These are phyloP conservation scores for Drosophila putrida DNA, from an alignment of 2,888 invertebrate species.

Conservation along the genomic window DNA sequence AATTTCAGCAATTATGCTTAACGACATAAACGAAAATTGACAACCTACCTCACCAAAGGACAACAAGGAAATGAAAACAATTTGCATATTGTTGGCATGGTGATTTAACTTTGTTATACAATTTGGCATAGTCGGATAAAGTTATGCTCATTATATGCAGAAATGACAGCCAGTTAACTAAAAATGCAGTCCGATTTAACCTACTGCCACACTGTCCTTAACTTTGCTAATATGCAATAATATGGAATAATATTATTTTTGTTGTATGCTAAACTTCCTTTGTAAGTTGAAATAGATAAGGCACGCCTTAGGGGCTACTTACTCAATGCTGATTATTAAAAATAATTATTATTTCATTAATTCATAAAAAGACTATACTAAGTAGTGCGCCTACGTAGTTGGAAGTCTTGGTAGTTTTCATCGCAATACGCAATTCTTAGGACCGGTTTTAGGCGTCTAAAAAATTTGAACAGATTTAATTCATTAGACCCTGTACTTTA, in stretches of 20 bases:
- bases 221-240: slow-evolving; percentile 2
- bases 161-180: slow-evolving; percentile 27
- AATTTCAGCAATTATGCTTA: slow-evolving; percentile 73
- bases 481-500: too few relatives aligned
- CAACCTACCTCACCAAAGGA: slow-evolving; percentile 71
- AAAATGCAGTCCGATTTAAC: slow-evolving; percentile 27
- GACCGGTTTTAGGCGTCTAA: too few relatives aligned
- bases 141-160: slow-evolving; percentile 34
- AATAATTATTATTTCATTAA: too few relatives aligned
- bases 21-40: slow-evolving; percentile 47
- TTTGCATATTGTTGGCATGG: slow-evolving; percentile 41
- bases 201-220: slow-evolving; percentile 17
- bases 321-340: too few relatives aligned
- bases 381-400: too few relatives aligned
- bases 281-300: too few relatives aligned
- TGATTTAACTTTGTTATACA: slow-evolving; percentile 63
- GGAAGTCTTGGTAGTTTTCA: too few relatives aligned
- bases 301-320: too few relatives aligned
- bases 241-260: slow-evolving; percentile 4
- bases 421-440: too few relatives aligned
- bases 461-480: too few relatives aligned
- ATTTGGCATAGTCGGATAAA: slow-evolving; percentile 49
- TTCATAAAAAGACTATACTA: too few relatives aligned
- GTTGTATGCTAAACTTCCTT: too few relatives aligned
- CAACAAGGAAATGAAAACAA: slow-evolving; percentile 43